phyloP scores from a whole-genome alignment of 2,797 vertebrate species.

The Chaunax sp. region DNA sequence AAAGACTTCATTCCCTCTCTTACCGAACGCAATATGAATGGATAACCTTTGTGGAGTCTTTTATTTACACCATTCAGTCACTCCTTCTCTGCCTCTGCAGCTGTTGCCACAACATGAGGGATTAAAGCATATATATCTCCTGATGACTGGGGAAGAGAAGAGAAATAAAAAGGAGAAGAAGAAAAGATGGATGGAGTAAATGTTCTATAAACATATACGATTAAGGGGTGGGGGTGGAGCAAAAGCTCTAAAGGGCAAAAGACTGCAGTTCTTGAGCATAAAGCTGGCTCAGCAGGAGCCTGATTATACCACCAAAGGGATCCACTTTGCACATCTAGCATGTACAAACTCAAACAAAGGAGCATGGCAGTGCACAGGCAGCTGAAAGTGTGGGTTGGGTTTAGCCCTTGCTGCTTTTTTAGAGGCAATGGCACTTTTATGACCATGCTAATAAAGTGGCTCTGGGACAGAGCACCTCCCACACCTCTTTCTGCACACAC shows the following conservation, averaged over 20 bases:
- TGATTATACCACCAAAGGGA: slow-evolving; percentile 78
- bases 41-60: slow-evolving; percentile 71
- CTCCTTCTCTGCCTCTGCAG: slow-evolving; percentile 65
- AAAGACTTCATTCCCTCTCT: slow-evolving; percentile 69
- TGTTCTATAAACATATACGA: slow-evolving; percentile 62
- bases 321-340: slow-evolving; percentile 77
- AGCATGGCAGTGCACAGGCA: slow-evolving; percentile 59
- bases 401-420: slow-evolving; percentile 52
- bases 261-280: slow-evolving; percentile 66
- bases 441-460: slow-evolving; percentile 78
- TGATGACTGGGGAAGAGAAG: slow-evolving; percentile 19
- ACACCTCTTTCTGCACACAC: slow-evolving; percentile 65
- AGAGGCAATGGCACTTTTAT: slow-evolving; percentile 74
- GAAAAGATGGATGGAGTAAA: slow-evolving; percentile 69
- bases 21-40: slow-evolving; percentile 72
- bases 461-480: slow-evolving; percentile 69
- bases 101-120: slow-evolving; percentile 71
- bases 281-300: slow-evolving; percentile 79
- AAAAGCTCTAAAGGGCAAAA: slow-evolving; percentile 72
- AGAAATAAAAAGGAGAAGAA: slow-evolving; percentile 29
- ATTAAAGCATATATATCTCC: slow-evolving; percentile 48
- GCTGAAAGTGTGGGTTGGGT: slow-evolving; percentile 58
- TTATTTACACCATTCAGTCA: slow-evolving; percentile 72
- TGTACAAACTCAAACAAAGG: slow-evolving; percentile 79
- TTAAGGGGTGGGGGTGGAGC: slow-evolving; percentile 58